Conservation (phyloP, 2,888 invertebrate species). For the Pollenia labialis region DNA sequence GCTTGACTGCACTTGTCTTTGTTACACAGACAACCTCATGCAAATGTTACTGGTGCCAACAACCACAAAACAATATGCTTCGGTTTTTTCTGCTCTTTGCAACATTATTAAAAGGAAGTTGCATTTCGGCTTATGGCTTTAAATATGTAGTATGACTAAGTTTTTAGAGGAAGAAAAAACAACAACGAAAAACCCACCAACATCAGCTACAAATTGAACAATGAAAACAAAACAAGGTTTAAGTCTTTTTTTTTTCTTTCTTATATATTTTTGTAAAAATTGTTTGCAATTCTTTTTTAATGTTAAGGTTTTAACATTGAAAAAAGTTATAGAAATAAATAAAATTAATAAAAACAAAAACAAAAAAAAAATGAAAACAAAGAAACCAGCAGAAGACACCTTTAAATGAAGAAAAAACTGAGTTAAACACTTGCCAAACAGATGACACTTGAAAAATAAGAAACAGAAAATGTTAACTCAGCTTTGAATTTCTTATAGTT, state of each 20-base stretch:
- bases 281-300: conserved; percentile 41
- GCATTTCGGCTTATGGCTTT: conserved; percentile 59
- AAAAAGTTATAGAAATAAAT: conserved; percentile 11
- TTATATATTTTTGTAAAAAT: conserved; percentile 12
- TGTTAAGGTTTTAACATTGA: conserved; percentile 73
- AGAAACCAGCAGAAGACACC: background rate
- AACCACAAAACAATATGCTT: conserved; percentile 31
- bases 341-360: background rate
- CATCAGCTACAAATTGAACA: conserved; percentile 59
- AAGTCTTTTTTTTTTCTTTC: background rate
- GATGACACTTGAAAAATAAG: background rate
- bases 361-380: background rate
- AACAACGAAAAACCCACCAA: conserved; percentile 21
- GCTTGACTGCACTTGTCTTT: conserved; percentile 73
- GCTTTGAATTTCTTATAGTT: too few species aligned
- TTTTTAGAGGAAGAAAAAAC: conserved; percentile 60
- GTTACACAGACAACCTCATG: conserved; percentile 65
- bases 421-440: background rate
- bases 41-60: conserved; percentile 62
- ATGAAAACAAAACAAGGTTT: conserved; percentile 66
- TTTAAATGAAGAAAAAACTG: background rate
- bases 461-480: too few species aligned
- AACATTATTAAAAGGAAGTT: conserved; percentile 66
- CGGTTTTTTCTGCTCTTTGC: conserved; percentile 24
- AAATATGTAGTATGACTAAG: conserved; percentile 62